Percentiles rank a stretch among this genome's conserved stretches.
Evolutionary conservation across 2,888 invertebrate species (phyloP).

Genomic region (Cerceris rybyensis): DNA sequence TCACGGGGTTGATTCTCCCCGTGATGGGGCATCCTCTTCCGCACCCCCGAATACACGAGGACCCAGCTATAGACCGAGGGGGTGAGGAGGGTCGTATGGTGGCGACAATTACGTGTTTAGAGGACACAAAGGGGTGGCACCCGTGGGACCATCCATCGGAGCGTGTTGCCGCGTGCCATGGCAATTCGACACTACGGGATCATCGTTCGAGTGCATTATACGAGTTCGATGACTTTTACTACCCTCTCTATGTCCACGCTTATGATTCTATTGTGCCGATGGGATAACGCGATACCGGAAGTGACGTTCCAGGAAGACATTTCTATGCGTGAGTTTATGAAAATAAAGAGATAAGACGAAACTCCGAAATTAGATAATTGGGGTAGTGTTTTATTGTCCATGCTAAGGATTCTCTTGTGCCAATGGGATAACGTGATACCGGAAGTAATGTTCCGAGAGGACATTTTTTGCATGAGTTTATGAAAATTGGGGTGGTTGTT

Average conservation of each 20-base stretch:
- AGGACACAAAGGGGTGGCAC: constrained; percentile 72
- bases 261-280: constrained; percentile 60
- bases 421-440: constrained; percentile 26
- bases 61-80: constrained; percentile 36
- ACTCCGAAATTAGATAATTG: no score
- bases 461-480: not conserved
- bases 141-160: constrained; percentile 74
- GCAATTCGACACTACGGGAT: constrained; percentile 70
- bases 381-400: constrained; percentile 1
- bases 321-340: no score
- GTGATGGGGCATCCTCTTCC: no score
- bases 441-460: not conserved
- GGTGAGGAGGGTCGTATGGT: constrained; percentile 55
- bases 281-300: constrained; percentile 26
- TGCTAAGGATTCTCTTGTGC: constrained; percentile 61
- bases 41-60: constrained; percentile 29
- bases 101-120: constrained; percentile 79
- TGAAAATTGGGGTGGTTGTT: not conserved
- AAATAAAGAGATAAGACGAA: no score
- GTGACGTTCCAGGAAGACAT: not conserved
- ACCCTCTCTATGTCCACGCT: constrained; percentile 41
- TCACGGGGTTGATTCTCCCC: constrained; percentile 41
- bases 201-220: constrained; percentile 62
- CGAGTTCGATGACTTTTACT: constrained; percentile 36
- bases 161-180: constrained; percentile 72